Percentiles rank a stretch among this genome's conserved stretches.
Conservation (phyloP, 2,888 invertebrate genomes). For the Metacarcinus magister region DNA sequence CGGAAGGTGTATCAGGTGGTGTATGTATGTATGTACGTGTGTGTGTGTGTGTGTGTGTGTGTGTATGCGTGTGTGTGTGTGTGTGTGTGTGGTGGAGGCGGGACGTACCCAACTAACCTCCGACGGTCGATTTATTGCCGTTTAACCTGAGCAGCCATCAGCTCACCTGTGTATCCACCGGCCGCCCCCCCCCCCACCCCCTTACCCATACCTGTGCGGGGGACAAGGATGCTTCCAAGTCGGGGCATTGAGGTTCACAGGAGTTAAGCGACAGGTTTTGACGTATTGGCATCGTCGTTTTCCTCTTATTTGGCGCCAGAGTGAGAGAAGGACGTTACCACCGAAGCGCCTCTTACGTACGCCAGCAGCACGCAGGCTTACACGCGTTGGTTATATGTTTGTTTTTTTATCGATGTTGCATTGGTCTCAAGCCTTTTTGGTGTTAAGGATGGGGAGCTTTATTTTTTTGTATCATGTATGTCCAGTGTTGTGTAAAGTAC, state of each 20-base stretch:
- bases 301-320: background rate
- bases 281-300: background rate
- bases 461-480: background rate
- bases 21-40: background rate
- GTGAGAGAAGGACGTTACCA: background rate
- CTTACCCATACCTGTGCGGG: background rate
- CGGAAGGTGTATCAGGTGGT: background rate
- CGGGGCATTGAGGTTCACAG: background rate
- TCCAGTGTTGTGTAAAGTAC: background rate
- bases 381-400: background rate
- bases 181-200: background rate
- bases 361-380: background rate
- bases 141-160: slow-evolving; percentile 10
- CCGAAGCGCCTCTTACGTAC: background rate
- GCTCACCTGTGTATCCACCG: slow-evolving; percentile 18
- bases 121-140: slow-evolving; percentile 46
- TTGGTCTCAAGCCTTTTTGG: background rate
- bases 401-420: background rate
- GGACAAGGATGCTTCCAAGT: background rate
- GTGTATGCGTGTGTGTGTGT: background rate
- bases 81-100: slow-evolving; percentile 22
- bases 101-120: slow-evolving; percentile 32
- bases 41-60: slow-evolving; percentile 22
- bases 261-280: background rate
- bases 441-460: background rate